A percentile compares a stretch with the other conserved stretches of the same genome.
phyloP scores from a whole-genome alignment of 2,113 vertebrate species.

The Capreolus pygargus region DNA sequence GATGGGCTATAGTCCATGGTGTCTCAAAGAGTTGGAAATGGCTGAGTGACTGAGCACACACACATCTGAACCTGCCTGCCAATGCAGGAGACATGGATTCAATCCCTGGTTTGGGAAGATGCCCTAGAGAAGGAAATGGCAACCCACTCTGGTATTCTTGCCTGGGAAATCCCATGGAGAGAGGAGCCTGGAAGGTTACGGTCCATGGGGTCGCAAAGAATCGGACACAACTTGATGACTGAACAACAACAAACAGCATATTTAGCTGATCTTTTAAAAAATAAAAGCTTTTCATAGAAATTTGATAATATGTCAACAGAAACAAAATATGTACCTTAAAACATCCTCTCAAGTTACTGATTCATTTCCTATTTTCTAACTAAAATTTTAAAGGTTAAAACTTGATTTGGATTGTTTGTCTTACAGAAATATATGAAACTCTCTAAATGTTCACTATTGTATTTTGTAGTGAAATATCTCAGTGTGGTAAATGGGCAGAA shows the following conservation, averaged over 20 bases:
- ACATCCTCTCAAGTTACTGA: background rate
- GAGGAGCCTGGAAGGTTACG: background rate
- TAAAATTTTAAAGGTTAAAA: background rate
- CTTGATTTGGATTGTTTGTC: background rate
- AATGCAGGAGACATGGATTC: background rate
- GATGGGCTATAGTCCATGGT: background rate
- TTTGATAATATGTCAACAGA: background rate
- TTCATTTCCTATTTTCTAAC: background rate
- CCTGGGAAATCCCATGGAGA: background rate
- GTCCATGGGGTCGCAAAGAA: background rate
- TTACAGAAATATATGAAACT: background rate
- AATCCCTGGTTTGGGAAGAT: background rate
- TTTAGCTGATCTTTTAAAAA: background rate
- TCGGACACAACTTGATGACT: background rate
- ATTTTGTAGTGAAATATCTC: background rate
- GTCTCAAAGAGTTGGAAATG: background rate
- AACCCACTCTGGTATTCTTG: background rate
- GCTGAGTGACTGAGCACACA: background rate
- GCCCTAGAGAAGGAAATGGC: background rate
- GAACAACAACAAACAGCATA: background rate
- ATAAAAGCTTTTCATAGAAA: background rate
- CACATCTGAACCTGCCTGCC: background rate
- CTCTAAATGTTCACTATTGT: background rate
- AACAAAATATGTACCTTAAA: background rate
- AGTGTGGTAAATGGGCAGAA: background rate